These are phyloP conservation scores for Eulithis testata DNA, from an alignment of 2,888 invertebrate species.

Conservation along the genomic window DNA sequence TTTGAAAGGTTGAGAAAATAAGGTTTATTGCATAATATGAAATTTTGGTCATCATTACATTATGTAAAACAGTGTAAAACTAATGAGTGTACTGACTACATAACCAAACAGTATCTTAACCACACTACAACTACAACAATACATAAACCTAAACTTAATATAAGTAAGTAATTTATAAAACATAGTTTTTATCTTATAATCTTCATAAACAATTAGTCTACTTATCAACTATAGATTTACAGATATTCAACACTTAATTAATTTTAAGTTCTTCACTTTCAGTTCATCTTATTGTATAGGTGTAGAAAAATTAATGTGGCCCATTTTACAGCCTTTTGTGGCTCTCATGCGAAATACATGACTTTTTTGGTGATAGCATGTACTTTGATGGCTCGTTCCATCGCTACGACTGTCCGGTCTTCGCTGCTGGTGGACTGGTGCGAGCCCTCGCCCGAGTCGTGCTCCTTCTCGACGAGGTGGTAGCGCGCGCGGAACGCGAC, in stretches of 20 bases:
- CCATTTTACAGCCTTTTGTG: constrained; percentile 22
- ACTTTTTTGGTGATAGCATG: constrained; percentile 99
- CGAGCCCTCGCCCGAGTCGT: constrained; percentile 99
- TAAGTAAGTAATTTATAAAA: constrained; percentile 21
- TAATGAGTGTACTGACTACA: constrained; percentile 33
- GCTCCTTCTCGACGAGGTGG: constrained; percentile 99
- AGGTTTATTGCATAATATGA: constrained; percentile 17
- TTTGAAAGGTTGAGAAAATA: constrained; percentile 24
- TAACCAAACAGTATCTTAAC: constrained; percentile 26
- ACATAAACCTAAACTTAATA: constrained; percentile 32
- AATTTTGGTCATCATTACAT: constrained; percentile 23
- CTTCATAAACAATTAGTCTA: constrained; percentile 27
- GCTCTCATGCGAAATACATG: constrained; percentile 97
- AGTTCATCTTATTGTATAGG: constrained; percentile 22
- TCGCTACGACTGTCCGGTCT: constrained; percentile 97
- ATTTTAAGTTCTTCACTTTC: constrained; percentile 25
- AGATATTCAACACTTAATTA: constrained; percentile 29
- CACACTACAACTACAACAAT: constrained; percentile 32
- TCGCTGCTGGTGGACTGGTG: constrained; percentile 99
- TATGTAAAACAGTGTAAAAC: constrained; percentile 24
- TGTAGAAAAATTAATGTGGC: constrained; percentile 23
- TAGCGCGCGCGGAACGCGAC: constrained; percentile 99
- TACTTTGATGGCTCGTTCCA: constrained; percentile 99
- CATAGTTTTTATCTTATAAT: constrained; percentile 25
- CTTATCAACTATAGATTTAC: constrained; percentile 28